Base-by-base conservation (phyloP, 2,888 invertebrate species). In the Onthophagus sagittarius region DNA sequence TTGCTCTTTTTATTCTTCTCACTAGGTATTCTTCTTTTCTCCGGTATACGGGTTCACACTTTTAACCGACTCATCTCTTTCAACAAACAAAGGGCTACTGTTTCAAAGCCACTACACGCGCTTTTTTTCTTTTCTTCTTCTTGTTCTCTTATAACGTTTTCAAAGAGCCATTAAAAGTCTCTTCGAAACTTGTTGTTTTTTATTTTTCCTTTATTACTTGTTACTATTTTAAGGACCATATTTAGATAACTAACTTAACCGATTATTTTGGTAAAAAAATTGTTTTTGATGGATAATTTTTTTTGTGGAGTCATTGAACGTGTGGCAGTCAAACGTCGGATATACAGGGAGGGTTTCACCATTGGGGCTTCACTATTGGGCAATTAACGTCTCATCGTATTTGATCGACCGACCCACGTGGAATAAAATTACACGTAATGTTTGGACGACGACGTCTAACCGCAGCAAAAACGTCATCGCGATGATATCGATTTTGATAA, bases 81-180 rank as follows among this genome's bases (percentile, higher is more conserved):
- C 78, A 79, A 78, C 78, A 79, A 78, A 78, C 79, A 79, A 79
- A 79, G 79, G 77, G 79, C 79, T 79, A 79, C 79, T 79, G 79
- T 79, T 23, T 79, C 78, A 75, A 75, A 78, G 77, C 77, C 75
- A 75, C 76, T 74, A 76, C 76, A 76, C 76, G 63, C 31, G 32
- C 15, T 15, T 53, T 53, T 53, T 11, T 53, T 53, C 9, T 53
- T 53, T 11, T 11, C 39, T 7, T 11, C 9, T 53, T 7, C 2
- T 53, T 11, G 39, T 11, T 23, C 39, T 9, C 39, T 7, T 53
- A 53, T 53, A 53, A 23, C 23, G 23, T 23, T 53, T 53, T 53
- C 39, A 7, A 53, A 53, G 39, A 53, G 39, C 39, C 39, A 53
- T 53, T 53, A 53, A 53, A 53, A 7, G 7, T 53, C 39, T 11